Conservation (phyloP, 2,888 invertebrate genomes). For the Ceramica pisi region DNA sequence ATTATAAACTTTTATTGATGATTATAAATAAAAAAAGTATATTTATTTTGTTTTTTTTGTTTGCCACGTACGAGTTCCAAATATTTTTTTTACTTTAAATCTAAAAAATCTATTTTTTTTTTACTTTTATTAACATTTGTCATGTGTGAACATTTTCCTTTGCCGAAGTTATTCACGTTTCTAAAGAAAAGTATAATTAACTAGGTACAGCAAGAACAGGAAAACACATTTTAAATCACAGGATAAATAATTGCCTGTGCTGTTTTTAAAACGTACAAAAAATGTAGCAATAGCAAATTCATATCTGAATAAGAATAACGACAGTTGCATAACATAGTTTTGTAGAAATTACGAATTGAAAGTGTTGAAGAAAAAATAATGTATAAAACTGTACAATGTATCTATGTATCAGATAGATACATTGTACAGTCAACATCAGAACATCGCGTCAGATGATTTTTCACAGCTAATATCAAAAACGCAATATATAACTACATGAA, state of each 20-base stretch:
- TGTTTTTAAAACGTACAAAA: too few relatives aligned
- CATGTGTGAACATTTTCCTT: neutral
- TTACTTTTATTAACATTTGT: neutral
- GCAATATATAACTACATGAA: neutral
- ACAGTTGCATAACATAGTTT: slow-evolving; percentile 23
- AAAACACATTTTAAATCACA: neutral
- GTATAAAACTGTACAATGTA: too few relatives aligned
- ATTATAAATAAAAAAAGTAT: too few relatives aligned
- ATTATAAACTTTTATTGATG: too few relatives aligned
- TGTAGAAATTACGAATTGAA: slow-evolving; percentile 20
- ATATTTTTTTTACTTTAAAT: neutral
- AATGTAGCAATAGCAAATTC: slow-evolving; percentile 7
- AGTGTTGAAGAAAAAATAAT: slow-evolving; percentile 22
- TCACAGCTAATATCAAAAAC: neutral
- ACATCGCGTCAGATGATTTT: neutral
- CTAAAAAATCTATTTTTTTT: too few relatives aligned
- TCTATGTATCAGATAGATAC: too few relatives aligned
- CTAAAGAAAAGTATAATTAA: neutral
- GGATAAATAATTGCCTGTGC: too few relatives aligned
- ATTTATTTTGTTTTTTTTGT: too few relatives aligned
- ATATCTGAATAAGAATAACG: slow-evolving; percentile 8
- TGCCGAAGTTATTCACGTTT: neutral
- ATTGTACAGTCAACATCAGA: slow-evolving; percentile 18
- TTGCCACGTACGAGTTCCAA: too few relatives aligned
- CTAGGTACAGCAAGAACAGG: neutral